A percentile compares a stretch with the other conserved stretches of the same genome.
Conservation (phyloP, 2,888 invertebrate species). For the Tipula unca region DNA sequence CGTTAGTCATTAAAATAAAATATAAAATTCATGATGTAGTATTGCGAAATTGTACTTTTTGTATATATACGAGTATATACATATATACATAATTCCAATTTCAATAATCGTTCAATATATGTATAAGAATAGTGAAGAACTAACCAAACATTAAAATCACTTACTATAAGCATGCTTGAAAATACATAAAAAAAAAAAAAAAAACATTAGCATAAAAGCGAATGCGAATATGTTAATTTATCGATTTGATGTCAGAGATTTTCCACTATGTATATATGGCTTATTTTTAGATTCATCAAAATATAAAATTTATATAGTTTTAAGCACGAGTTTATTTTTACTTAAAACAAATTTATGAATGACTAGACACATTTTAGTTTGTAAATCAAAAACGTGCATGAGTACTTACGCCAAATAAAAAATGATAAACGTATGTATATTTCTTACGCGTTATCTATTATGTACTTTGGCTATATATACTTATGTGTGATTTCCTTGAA, state of each 20-base stretch:
- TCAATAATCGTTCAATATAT: background rate
- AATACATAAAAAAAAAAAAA: background rate
- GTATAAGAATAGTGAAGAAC: no score
- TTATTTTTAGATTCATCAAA: background rate
- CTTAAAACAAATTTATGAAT: background rate
- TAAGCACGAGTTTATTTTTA: background rate
- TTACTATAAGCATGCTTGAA: background rate
- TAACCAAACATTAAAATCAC: background rate
- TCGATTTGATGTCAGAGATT: background rate
- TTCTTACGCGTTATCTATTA: background rate
- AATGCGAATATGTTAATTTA: background rate
- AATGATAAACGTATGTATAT: background rate
- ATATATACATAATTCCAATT: no score
- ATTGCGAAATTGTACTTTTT: background rate
- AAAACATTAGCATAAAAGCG: no score
- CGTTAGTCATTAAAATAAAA: background rate
- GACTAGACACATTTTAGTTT: background rate
- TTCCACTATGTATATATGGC: background rate
- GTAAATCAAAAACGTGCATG: background rate
- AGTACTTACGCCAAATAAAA: background rate
- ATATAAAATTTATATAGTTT: background rate
- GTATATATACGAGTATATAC: no score
- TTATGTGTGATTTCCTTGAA: background rate
- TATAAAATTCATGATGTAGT: background rate
- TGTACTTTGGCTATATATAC: background rate